phyloP scores from a whole-genome alignment of 2,888 invertebrate genomes.

The Drosophila mayaguana region DNA sequence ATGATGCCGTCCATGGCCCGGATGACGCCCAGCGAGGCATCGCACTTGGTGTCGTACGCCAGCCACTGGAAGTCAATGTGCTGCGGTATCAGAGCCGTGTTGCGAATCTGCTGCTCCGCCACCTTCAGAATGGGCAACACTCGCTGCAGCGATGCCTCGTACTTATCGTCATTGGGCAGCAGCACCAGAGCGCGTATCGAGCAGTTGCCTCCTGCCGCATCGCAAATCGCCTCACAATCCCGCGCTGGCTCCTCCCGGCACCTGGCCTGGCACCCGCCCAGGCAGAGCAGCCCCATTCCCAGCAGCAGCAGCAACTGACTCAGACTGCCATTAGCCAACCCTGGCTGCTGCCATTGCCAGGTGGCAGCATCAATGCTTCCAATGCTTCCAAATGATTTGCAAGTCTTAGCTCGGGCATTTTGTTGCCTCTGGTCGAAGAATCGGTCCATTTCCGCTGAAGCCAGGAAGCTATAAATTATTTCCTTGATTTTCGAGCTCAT shows the following conservation, averaged over 20 bases:
- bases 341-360: slow-evolving; percentile 3
- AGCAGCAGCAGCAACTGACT: slow-evolving; percentile 26
- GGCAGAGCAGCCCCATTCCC: slow-evolving; percentile 44
- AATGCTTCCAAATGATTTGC: slow-evolving; percentile 31
- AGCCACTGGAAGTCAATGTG: slow-evolving; percentile 88
- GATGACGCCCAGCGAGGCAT: slow-evolving; percentile 90
- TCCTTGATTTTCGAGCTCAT: slow-evolving; percentile 1
- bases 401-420: slow-evolving; percentile 11
- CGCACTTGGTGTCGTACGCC: slow-evolving; percentile 90
- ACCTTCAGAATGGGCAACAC: slow-evolving; percentile 88
- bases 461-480: not conserved
- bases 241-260: slow-evolving; percentile 80
- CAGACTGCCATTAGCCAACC: slow-evolving; percentile 25
- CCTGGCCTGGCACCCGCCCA: slow-evolving; percentile 38
- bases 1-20: slow-evolving; percentile 90
- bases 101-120: slow-evolving; percentile 87
- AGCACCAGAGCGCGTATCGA: slow-evolving; percentile 89
- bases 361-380: not conserved
- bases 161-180: slow-evolving; percentile 87
- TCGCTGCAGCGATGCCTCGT: slow-evolving; percentile 87
- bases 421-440: not conserved
- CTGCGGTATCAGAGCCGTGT: slow-evolving; percentile 86
- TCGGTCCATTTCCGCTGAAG: slow-evolving; percentile 45
- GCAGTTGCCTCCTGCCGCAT: slow-evolving; percentile 84
- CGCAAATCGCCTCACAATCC: slow-evolving; percentile 81